Evolutionary conservation across 1,140 invertebrate genomes (phyloP).

Genomic region (Lasioglossum albipes): DNA sequence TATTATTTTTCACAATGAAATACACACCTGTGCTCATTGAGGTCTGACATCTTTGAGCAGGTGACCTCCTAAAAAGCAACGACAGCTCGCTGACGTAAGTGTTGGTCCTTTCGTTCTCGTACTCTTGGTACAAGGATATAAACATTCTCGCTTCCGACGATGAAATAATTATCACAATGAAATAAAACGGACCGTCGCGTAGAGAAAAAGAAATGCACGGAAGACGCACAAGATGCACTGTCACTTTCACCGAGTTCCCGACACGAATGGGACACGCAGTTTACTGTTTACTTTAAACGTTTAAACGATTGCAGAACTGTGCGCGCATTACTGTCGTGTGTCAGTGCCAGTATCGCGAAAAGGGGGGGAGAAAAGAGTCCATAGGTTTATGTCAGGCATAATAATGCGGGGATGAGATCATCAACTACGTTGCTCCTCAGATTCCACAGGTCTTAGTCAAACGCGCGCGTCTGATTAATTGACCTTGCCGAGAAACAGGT

Average conservation of each 20-base stretch:
- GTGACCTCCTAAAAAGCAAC: constrained; percentile 68
- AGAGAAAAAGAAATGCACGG: not conserved
- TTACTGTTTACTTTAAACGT: constrained; percentile 64
- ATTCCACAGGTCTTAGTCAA: constrained; percentile 78
- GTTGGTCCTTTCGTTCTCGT: constrained; percentile 65
- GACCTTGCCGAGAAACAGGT: constrained; percentile 66
- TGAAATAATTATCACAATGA: not conserved
- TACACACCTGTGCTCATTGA: constrained; percentile 60
- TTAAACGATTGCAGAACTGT: constrained; percentile 69
- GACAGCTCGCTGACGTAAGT: constrained; percentile 72
- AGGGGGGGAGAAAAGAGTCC: constrained; percentile 58
- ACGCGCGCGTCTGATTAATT: constrained; percentile 66
- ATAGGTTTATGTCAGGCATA: constrained; percentile 73
- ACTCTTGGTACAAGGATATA: constrained; percentile 75
- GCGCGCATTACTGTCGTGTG: constrained; percentile 52
- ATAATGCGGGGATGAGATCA: constrained; percentile 78
- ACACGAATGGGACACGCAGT: constrained; percentile 41
- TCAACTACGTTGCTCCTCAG: constrained; percentile 75
- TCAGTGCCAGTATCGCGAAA: constrained; percentile 60
- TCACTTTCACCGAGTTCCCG: constrained; percentile 53
- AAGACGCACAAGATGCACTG: constrained; percentile 3
- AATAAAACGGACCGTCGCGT: not conserved
- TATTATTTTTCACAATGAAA: no score
- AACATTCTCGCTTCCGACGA: constrained; percentile 64
- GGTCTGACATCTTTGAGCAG: constrained; percentile 36